A percentile compares a stretch with the other conserved stretches of the same genome.
Conservation (phyloP, 2,113 vertebrate species). For the Corvus cornix region DNA sequence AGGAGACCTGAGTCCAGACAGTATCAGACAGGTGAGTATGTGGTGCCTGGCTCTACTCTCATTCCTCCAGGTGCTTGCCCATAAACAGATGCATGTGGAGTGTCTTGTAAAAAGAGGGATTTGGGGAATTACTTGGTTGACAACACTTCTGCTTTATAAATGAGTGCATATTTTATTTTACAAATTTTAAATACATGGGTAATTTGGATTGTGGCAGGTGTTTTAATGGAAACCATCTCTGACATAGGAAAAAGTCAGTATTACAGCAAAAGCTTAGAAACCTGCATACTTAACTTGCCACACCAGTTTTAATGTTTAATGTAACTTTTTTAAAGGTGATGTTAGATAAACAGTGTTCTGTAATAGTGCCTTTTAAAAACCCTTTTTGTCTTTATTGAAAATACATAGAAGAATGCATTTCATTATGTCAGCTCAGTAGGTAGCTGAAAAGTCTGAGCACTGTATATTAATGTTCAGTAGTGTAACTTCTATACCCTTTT, state of each 20-base stretch:
- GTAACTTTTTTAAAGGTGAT: not conserved
- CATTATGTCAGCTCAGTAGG: not conserved
- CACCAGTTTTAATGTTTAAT: not conserved
- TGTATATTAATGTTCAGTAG: not conserved
- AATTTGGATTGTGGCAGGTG: not conserved
- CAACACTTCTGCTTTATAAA: not conserved
- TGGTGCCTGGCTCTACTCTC: not conserved
- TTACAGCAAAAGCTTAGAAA: not conserved
- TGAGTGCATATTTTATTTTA: not conserved
- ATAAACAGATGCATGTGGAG: not conserved
- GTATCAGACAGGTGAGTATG: conserved; percentile 91
- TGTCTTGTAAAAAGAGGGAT: not conserved
- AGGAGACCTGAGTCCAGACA: conserved; percentile 92
- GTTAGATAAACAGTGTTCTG: not conserved
- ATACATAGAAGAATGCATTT: not conserved
- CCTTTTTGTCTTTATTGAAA: not conserved
- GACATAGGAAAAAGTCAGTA: not conserved
- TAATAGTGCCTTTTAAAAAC: not conserved
- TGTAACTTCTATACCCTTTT: not conserved
- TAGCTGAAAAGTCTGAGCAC: not conserved
- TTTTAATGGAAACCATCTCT: not conserved
- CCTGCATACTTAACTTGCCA: not conserved
- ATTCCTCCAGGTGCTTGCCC: not conserved
- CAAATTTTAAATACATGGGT: not conserved
- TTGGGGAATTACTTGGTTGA: not conserved